Evolutionary conservation across 1,140 invertebrate species (phyloP), one percentile per base, ranked within the genome.

Genomic region (Paralvinella palmiformis): DNA sequence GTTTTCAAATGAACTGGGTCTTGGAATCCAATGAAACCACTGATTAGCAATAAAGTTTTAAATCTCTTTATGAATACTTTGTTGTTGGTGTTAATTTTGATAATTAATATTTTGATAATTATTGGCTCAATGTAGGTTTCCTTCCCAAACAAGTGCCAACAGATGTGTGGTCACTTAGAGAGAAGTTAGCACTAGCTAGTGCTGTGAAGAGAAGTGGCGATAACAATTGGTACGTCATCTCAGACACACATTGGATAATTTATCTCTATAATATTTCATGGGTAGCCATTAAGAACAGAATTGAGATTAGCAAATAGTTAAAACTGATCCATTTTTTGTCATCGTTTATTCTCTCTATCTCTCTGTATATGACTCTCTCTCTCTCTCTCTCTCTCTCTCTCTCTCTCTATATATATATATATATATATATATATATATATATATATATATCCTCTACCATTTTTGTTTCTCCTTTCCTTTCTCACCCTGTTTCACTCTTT

Each of bases 121-220:
- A n/a, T n/a, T n/a, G n/a, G n/a, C n/a, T n/a, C n/a, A n/a, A n/a
- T n/a, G n/a, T n/a, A 57, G 55, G 33, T 10, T 33, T 33, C 33
- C 55, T 27, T 32, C 55, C 35, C 55, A 57, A 57, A 31, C 53
- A 56, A 32, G 33, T 20, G 27, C 55, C 55, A 27, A 57, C 55
- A 0, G 55, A 57, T 57, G 55, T 57, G 6, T 96, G 93, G 93
- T 89, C 88, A 32, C 86, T 85, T 0, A 82, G 87, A 20, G 94
- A 96, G 73, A 88, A 91, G 73, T 74, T 96, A 67, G 90, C 88
- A 69, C 77, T 96, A 41, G 91, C 91, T 0, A 92, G 91, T 1
- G 88, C 91, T 27, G 92, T 96, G 0, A 81, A 88, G 1, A 86
- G 89, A 71, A 92, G 89, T 79, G 92, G 92, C 0, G 92, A 96